Evolutionary conservation across 2,888 invertebrate genomes (phyloP).

Genomic region (Caenorhabditis becei): DNA sequence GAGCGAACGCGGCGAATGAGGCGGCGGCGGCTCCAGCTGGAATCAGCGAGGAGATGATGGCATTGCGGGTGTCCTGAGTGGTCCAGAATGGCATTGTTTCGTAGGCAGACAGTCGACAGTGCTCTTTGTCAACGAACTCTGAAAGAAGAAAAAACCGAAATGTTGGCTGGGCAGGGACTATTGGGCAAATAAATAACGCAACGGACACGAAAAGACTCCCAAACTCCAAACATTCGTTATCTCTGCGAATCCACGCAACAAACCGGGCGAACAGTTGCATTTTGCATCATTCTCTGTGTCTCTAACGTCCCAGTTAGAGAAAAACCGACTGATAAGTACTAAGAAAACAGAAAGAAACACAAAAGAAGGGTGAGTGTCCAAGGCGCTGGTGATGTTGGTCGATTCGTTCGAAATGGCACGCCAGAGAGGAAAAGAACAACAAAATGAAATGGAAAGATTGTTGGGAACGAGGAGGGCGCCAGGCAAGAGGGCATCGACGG

Average conservation of each 20-base stretch:
- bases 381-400: conserved; percentile 10
- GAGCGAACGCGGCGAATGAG: conserved; percentile 64
- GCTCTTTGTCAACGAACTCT: conserved; percentile 54
- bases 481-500: conserved; percentile 30
- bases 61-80: conserved; percentile 75
- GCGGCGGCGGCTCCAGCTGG: conserved; percentile 73
- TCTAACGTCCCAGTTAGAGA: background rate
- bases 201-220: background rate
- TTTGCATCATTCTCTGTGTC: conserved; percentile 24
- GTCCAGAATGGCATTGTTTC: conserved; percentile 74
- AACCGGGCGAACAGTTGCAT: conserved; percentile 29
- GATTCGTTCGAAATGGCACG: conserved; percentile 22
- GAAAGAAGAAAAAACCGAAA: conserved; percentile 35
- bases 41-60: conserved; percentile 71
- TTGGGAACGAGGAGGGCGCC: conserved; percentile 6
- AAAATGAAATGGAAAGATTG: conserved; percentile 17
- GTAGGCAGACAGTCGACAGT: conserved; percentile 41
- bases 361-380: conserved; percentile 1
- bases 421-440: conserved; percentile 27
- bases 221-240: conserved; percentile 18
- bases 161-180: background rate
- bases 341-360: conserved; percentile 3
- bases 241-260: conserved; percentile 33
- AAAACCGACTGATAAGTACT: conserved; percentile 15
- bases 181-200: background rate